Percentiles rank a stretch among this genome's conserved stretches.
Evolutionary conservation across 1,140 invertebrate genomes (phyloP).

Genomic region (Drosophila bifasciata): DNA sequence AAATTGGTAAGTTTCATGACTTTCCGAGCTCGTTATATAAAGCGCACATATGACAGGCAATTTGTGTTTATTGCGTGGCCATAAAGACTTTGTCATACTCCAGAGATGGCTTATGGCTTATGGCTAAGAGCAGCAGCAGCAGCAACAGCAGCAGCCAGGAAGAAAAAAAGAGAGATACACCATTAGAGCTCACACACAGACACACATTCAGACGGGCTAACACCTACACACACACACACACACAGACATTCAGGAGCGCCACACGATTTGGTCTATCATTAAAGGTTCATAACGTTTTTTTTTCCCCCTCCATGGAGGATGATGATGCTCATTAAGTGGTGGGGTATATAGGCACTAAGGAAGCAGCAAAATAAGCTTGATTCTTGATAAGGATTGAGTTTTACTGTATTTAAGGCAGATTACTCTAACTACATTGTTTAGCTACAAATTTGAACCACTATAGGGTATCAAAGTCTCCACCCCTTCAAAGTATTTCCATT

Average conservation of each 20-base stretch:
- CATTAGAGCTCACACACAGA: constrained; percentile 29
- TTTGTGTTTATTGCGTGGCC: constrained; percentile 76
- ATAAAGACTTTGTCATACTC: constrained; percentile 64
- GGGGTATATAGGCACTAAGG: neutral
- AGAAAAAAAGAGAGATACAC: constrained; percentile 31
- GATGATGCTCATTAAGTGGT: neutral
- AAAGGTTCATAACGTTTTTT: constrained; percentile 57
- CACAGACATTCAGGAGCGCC: constrained; percentile 4
- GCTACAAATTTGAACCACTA: too few relatives aligned
- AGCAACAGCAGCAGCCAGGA: constrained; percentile 22
- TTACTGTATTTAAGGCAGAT: too few relatives aligned
- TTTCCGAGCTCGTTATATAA: constrained; percentile 67
- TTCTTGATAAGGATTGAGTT: neutral
- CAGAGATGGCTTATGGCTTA: constrained; percentile 20
- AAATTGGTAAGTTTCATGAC: constrained; percentile 71
- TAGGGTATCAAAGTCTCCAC: constrained; percentile 4
- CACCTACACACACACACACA: neutral
- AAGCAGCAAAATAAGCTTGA: too few relatives aligned
- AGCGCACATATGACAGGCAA: constrained; percentile 76
- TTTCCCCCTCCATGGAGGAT: neutral
- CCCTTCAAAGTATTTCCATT: neutral
- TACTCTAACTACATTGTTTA: neutral
- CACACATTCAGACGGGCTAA: constrained; percentile 2
- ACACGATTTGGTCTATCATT: constrained; percentile 63
- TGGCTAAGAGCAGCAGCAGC: constrained; percentile 14